phyloP scores from a whole-genome alignment of 1,140 invertebrate genomes.

The Cyclargus thomasi region DNA sequence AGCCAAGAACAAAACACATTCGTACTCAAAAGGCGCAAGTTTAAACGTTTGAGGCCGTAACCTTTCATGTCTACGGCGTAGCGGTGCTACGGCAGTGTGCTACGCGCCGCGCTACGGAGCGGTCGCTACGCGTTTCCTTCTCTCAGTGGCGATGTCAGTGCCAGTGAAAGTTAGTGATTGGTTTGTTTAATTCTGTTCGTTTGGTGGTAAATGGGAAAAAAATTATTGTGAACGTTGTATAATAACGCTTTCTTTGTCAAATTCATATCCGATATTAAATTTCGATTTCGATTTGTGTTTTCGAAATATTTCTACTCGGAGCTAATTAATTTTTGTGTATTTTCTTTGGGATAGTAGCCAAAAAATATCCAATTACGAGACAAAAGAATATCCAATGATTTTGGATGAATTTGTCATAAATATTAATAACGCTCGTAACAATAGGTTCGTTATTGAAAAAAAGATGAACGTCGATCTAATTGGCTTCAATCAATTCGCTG shows the following conservation, averaged over 20 bases:
- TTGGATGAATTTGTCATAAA: background rate
- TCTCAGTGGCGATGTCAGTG: conserved; percentile 43
- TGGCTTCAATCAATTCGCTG: conserved; percentile 32
- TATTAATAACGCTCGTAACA: conserved; percentile 7
- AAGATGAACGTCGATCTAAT: conserved; percentile 29
- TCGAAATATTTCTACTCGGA: no score
- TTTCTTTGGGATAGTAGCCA: no score
- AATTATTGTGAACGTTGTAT: no score
- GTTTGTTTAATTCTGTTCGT: conserved; percentile 7
- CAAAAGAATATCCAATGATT: background rate
- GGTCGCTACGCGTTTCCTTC: conserved; percentile 22
- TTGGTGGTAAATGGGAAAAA: background rate
- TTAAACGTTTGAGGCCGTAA: conserved; percentile 61
- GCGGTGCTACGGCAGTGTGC: conserved; percentile 55
- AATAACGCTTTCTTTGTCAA: no score
- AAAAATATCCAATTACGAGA: background rate
- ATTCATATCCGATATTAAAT: no score
- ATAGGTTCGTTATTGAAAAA: conserved; percentile 25
- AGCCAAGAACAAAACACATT: conserved; percentile 61
- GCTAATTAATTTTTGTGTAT: no score
- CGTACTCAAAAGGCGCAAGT: conserved; percentile 65
- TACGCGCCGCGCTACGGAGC: conserved; percentile 46
- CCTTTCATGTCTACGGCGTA: conserved; percentile 48
- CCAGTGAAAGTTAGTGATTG: conserved; percentile 20
- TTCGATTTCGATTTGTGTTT: no score